phyloP scores from a whole-genome alignment of 2,113 vertebrate genomes.

The Pycnonotus jocosus region DNA sequence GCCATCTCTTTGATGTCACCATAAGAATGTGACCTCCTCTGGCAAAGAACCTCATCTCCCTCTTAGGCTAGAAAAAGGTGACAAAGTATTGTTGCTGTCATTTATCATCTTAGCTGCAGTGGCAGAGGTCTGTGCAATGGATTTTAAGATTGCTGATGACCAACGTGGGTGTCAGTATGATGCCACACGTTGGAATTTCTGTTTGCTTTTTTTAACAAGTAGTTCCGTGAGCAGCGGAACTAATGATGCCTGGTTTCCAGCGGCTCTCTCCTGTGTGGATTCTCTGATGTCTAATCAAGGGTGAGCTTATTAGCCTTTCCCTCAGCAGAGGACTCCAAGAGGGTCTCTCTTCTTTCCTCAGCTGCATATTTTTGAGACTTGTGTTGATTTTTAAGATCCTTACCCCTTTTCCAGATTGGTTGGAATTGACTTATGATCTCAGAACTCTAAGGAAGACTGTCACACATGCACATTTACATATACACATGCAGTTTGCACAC shows the following conservation, averaged over 20 bases:
- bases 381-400: background rate
- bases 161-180: conserved; percentile 11
- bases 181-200: conserved; percentile 57
- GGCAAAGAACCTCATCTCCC: conserved; percentile 22
- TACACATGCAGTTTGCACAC: background rate
- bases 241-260: conserved; percentile 64
- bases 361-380: background rate
- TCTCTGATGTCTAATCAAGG: conserved; percentile 65
- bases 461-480: background rate
- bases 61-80: background rate
- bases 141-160: conserved; percentile 48
- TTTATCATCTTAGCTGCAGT: background rate
- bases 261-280: conserved; percentile 61
- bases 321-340: conserved; percentile 12
- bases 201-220: conserved; percentile 60
- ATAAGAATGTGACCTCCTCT: background rate
- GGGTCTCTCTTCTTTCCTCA: conserved; percentile 33
- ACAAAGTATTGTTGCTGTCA: background rate
- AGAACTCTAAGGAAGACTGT: background rate
- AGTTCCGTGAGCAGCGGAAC: conserved; percentile 57
- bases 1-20: background rate
- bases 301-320: conserved; percentile 56
- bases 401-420: background rate
- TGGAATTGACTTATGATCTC: background rate
- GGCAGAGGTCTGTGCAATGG: conserved; percentile 5